Evolutionary conservation across 1,140 invertebrate genomes (phyloP).

Genomic region (Meloidogyne hapla): DNA sequence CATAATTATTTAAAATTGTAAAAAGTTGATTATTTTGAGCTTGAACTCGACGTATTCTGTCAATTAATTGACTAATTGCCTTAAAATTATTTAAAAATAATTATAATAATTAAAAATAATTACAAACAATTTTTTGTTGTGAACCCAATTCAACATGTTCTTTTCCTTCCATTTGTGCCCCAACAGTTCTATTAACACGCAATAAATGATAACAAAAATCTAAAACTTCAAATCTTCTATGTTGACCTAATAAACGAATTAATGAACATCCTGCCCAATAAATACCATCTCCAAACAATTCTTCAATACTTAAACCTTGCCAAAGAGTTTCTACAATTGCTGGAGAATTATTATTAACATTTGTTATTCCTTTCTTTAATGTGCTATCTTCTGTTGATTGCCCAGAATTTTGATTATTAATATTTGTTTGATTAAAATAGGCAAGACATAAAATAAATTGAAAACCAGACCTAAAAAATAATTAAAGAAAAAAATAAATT

Average conservation of each 20-base stretch:
- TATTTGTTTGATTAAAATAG: conserved; percentile 61
- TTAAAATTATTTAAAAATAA: conserved; percentile 64
- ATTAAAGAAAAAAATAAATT: background rate
- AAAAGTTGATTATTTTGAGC: conserved; percentile 98
- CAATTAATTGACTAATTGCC: conserved; percentile 93
- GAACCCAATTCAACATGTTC: conserved; percentile 77
- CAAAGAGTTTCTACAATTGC: conserved; percentile 2
- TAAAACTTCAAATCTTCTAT: conserved; percentile 91
- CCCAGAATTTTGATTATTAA: conserved; percentile 12
- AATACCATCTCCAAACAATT: conserved; percentile 94
- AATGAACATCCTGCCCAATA: conserved; percentile 99
- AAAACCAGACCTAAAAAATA: conserved; percentile 76
- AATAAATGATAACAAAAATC: conserved; percentile 99
- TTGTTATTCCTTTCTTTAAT: conserved; percentile 10
- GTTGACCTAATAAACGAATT: conserved; percentile 91
- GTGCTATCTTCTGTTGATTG: conserved; percentile 16
- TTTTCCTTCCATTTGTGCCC: conserved; percentile 72
- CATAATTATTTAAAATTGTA: conserved; percentile 82
- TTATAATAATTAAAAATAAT: background rate
- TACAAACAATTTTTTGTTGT: conserved; percentile 6
- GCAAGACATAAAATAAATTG: conserved; percentile 97
- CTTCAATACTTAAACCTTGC: conserved; percentile 70
- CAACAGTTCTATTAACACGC: conserved; percentile 83
- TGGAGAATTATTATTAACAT: background rate
- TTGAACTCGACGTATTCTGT: conserved; percentile 93